A percentile compares a stretch with the other conserved stretches of the same genome.
These are phyloP conservation scores for Synanthedon myopaeformis DNA, from an alignment of 2,888 invertebrate species.

Conservation along the genomic window DNA sequence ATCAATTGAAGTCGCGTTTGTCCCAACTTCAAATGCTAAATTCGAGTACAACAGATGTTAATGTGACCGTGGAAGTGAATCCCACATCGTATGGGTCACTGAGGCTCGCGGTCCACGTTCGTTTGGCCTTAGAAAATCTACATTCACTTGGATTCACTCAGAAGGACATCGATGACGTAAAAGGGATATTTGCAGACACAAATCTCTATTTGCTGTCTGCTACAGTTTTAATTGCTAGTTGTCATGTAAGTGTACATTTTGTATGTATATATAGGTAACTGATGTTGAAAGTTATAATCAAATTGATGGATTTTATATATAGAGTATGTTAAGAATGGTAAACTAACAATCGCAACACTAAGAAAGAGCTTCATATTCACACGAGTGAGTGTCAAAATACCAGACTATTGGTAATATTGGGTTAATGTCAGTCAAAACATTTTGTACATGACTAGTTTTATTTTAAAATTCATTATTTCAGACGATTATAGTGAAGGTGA, in stretches of 20 bases:
- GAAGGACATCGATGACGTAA: conserved; percentile 96
- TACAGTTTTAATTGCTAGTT: conserved; percentile 90
- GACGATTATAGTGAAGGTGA: too few species aligned
- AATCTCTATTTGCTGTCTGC: conserved; percentile 91
- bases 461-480: too few species aligned
- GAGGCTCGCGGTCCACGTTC: conserved; percentile 81
- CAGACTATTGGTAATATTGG: too few species aligned
- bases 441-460: too few species aligned
- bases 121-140: conserved; percentile 78
- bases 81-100: conserved; percentile 85
- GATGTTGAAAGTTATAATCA: background rate
- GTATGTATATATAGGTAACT: background rate
- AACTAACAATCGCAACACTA: too few species aligned
- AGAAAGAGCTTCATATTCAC: too few species aligned
- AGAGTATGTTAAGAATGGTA: too few species aligned
- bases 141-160: conserved; percentile 86
- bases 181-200: conserved; percentile 95
- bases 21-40: conserved; percentile 79
- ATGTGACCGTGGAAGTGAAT: conserved; percentile 77
- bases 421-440: too few species aligned
- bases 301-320: too few species aligned
- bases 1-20: conserved; percentile 84
- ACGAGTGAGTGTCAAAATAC: too few species aligned
- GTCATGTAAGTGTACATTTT: conserved; percentile 81
- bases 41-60: conserved; percentile 69